Evolutionary conservation across 1,140 invertebrate species (phyloP), one percentile per base, ranked within the genome.

Genomic region (Musca vetustissima): DNA sequence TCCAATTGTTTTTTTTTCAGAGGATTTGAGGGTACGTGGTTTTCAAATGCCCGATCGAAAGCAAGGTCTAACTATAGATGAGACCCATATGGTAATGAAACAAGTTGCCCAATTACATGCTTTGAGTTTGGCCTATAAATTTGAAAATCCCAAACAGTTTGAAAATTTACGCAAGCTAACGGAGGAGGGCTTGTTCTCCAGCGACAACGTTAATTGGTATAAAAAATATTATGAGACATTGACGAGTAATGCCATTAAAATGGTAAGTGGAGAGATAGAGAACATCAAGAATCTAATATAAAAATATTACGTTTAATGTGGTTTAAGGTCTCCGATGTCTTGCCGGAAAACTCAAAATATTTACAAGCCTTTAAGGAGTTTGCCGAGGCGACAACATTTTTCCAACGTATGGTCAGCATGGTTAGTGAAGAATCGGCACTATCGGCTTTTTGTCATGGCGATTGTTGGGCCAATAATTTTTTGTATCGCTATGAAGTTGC

Each of bases 391-490:
- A 85, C 89, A 3, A 86, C 85, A 1, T 91, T 91, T 75, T 91
- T 91, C 73, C 84, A 84, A 1, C 87, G 85, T 1, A 91, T 91
- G 89, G 86, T 89, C 49, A 84, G 89, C 25, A 73, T 90, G 66
- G 88, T 88, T 1, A 83, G 86, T 1, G 83, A 86, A 0, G 83
- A 85, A 70, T 89, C 89, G 19, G 86, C 88, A 0, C 76, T 91
- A 19, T 88, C 88, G 0, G 89, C 90, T 4, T 88, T 92, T 67
- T 88, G 88, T 68, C 91, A 92, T 71, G 91, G 91, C 0, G 90
- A 92, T 69, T 91, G 89, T 75, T 91, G 90, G 90, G 90, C 89
- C 0, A 91, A 91, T 71, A 92, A 92, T 77, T 86, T 92, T 71
- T 73, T 91, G 1, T 91, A 91, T 73, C 83, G 85, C 57, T 88